Percentiles rank a stretch among this genome's conserved stretches.
These are phyloP conservation scores for Odobenus rosmarus DNA, from an alignment of 2,113 vertebrate species.

Conservation along the genomic window DNA sequence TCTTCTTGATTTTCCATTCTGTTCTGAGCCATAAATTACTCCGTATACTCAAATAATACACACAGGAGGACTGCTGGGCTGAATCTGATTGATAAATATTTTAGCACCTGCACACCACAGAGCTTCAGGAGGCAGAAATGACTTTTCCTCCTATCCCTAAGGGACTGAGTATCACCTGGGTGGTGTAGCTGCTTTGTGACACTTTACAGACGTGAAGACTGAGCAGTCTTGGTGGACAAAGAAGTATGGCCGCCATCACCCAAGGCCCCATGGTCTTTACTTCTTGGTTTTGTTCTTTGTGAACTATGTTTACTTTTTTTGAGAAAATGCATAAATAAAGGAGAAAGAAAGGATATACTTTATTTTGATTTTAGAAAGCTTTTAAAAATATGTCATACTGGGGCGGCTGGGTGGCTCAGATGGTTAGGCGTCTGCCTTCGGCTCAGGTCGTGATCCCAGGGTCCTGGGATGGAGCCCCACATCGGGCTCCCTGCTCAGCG, in stretches of 20 bases:
- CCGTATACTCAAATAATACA: neutral
- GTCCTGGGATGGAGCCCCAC: too few relatives aligned
- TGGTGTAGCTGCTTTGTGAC: neutral
- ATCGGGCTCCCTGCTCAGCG: too few relatives aligned
- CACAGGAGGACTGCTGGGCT: neutral
- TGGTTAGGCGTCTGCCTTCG: too few relatives aligned
- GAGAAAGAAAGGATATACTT: neutral
- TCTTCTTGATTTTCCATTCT: neutral
- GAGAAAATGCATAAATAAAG: neutral
- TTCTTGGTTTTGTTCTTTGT: slow-evolving; percentile 38
- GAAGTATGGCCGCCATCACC: neutral
- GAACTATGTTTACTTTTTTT: neutral
- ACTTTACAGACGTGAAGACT: neutral
- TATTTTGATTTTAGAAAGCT: neutral
- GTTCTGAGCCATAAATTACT: slow-evolving; percentile 20
- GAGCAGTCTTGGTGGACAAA: neutral
- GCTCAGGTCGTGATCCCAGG: too few relatives aligned
- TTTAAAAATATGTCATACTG: neutral
- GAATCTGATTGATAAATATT: neutral
- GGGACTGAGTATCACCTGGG: neutral
- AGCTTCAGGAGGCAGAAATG: neutral
- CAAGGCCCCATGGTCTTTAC: neutral
- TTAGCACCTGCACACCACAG: neutral
- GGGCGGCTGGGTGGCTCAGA: too few relatives aligned
- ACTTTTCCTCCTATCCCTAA: neutral